Percentiles rank a stretch among this genome's conserved stretches.
Conservation (phyloP, 2,888 invertebrate species). For the Pheosia tremula region DNA sequence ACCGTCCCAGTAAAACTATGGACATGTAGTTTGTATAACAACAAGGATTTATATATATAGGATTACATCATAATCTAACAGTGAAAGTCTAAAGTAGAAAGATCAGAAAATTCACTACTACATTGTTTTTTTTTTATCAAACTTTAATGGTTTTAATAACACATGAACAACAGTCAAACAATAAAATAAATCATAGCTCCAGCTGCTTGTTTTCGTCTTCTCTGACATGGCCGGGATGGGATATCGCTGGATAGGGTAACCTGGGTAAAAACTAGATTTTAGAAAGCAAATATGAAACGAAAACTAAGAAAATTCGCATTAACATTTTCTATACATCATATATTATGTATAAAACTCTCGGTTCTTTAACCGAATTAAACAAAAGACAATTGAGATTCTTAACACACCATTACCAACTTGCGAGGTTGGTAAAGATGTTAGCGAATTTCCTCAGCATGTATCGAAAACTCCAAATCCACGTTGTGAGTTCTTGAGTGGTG, state of each 20-base stretch:
- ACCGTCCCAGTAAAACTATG: background rate
- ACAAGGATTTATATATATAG: background rate
- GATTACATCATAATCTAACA: slow-evolving; percentile 8
- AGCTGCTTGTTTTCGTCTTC: slow-evolving; percentile 82
- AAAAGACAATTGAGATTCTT: no score
- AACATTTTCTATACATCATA: background rate
- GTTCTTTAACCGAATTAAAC: no score
- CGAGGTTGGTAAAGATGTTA: slow-evolving; percentile 19
- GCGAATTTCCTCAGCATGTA: slow-evolving; percentile 60
- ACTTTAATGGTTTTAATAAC: background rate
- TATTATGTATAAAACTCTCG: no score
- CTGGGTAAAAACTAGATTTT: slow-evolving; percentile 73
- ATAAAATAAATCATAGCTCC: slow-evolving; percentile 58
- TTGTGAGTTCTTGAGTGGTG: slow-evolving; percentile 79
- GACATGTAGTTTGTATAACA: background rate
- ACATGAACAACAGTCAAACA: slow-evolving; percentile 4
- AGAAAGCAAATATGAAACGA: slow-evolving; percentile 51
- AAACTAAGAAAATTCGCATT: slow-evolving; percentile 63
- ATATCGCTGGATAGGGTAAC: slow-evolving; percentile 78
- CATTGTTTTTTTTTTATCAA: background rate
- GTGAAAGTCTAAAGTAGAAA: slow-evolving; percentile 8
- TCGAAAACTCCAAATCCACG: slow-evolving; percentile 51
- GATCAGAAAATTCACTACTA: background rate
- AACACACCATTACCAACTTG: background rate
- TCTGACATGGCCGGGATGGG: slow-evolving; percentile 80